A percentile compares a stretch with the other conserved stretches of the same genome.
Conservation (phyloP, 2,113 vertebrate genomes). For the Corydoras maculifer region DNA sequence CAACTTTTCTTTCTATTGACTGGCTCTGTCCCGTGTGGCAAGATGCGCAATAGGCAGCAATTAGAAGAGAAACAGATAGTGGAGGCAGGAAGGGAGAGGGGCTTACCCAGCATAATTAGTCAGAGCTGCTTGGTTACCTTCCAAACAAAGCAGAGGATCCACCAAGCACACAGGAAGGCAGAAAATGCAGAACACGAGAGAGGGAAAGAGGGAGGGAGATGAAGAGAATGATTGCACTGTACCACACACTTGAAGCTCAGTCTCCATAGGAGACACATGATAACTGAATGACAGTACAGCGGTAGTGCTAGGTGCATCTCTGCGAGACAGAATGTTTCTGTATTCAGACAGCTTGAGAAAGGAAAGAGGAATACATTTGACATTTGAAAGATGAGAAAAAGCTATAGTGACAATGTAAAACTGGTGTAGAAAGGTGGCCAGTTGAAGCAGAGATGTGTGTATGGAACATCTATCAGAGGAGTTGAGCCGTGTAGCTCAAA, state of each 20-base stretch:
- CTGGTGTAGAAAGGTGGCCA: conserved; percentile 33
- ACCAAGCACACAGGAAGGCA: conserved; percentile 57
- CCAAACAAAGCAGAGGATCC: conserved; percentile 73
- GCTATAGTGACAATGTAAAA: conserved; percentile 15
- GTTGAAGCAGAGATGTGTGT: conserved; percentile 46
- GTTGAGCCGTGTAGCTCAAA: conserved; percentile 39
- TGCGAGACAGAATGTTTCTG: conserved; percentile 43
- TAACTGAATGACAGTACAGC: too few species aligned
- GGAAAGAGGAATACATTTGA: conserved; percentile 29
- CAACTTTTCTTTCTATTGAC: conserved; percentile 5
- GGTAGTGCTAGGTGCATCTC: conserved; percentile 46
- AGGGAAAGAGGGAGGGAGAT: conserved; percentile 43
- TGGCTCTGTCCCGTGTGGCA: not conserved
- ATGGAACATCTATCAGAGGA: conserved; percentile 48
- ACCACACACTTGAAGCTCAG: too few species aligned
- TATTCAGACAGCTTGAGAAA: conserved; percentile 37
- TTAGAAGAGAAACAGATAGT: conserved; percentile 9
- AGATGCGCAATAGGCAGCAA: conserved; percentile 16
- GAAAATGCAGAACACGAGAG: conserved; percentile 46
- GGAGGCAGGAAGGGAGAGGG: conserved; percentile 42
- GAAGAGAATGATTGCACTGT: conserved; percentile 56
- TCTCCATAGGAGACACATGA: too few species aligned
- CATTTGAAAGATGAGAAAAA: conserved; percentile 18
- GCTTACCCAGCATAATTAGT: conserved; percentile 66
- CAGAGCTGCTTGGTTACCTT: conserved; percentile 70